Evolutionary conservation across 2,888 invertebrate genomes (phyloP), one percentile per base, ranked within the genome.

Genomic region (Syritta pipiens): DNA sequence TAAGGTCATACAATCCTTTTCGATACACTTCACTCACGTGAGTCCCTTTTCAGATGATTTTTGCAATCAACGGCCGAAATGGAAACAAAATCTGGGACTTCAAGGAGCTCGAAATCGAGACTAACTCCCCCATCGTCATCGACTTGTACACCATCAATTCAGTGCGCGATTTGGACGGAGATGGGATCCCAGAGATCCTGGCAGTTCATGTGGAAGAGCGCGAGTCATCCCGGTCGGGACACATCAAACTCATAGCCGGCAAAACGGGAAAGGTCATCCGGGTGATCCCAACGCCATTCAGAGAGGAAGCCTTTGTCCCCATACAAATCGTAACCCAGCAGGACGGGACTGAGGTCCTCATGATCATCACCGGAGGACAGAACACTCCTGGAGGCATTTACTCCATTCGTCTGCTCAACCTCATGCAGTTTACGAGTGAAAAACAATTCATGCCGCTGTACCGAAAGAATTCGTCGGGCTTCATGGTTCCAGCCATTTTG

Each of bases 341-440:
- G 24, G 92, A 92, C 84, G 93, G 93, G n/a, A 91, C 91, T 32
- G 90, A 91, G 77, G 87, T 91, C 53, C 90, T 95, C 30, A 86
- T 95, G 55, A 92, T 94, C 83, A 93, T 94, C 9, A 94, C 95
- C 0, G 95, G 94, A 0, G 93, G 93, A 1, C 93, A 94, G 82
- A 92, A 92, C 37, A 91, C 93, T 42, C 89, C 92, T 0, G 95
- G 95, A 1, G 93, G 93, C 30, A 89, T 96, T 10, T 95, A 93
- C 86, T 89, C 90, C 2, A 90, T 93, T 19, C 88, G 92, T 0
- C 88, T 95, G 22, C 88, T 90, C 9, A 89, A 90, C 7, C 83
- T 92, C 4, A 87, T 91, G 83, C 88, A 89, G 42, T 91, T 90
- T 83, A 89, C 89, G 51, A 87, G 88, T 55, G 87, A 89, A 75